Base-by-base conservation (phyloP, 2,113 vertebrate genomes). In the Halichoeres trimaculatus region DNA sequence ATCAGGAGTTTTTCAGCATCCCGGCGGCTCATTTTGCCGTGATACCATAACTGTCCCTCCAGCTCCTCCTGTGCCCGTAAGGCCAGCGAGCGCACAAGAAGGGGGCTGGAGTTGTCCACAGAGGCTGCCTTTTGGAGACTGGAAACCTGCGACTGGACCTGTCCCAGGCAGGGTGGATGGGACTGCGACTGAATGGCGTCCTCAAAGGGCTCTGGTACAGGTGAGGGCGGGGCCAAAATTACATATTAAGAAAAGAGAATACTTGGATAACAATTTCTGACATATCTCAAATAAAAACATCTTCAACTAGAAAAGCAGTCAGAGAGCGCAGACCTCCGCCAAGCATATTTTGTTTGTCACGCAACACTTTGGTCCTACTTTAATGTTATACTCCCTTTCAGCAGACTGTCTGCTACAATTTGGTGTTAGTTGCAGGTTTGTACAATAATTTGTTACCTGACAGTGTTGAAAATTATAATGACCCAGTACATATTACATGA, bases 21-120 rank as follows among this genome's bases (percentile, higher is more conserved):
- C 20, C 95, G 96, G 58, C 98, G 95, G 88, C 95, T 99, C 96
- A 98, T 97, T 89, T 97, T 95, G 40, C 96, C 94, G 38, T 96
- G 97, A 85, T 97, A 99, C 98, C 97, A 99, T 0, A 89, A 88
- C 84, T 99, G 95, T 51, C 91, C 84, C 65, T 94, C 94, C 76
- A 99, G 92, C 43, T 97, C 95, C 74, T 96, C 94, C 34, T 94
- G 92, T 26, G 88, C 92, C 71, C 88, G 89, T 77, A 77, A 88
- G 24, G 93, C 94, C 9, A 93, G 84, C 1, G 89, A 92, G 61
- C 93, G 94, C 61, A 95, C 93, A 1, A 95, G 91, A 51, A 96
- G 72, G 1, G 97, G 96, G 76, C 96, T 97, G n/a, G 90, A 94
- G 81, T 95, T 94, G 76, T 95, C 96, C 48, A 81, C 90, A 0